phyloP scores from a whole-genome alignment of 2,797 vertebrate species.

The Alauda arvensis region DNA sequence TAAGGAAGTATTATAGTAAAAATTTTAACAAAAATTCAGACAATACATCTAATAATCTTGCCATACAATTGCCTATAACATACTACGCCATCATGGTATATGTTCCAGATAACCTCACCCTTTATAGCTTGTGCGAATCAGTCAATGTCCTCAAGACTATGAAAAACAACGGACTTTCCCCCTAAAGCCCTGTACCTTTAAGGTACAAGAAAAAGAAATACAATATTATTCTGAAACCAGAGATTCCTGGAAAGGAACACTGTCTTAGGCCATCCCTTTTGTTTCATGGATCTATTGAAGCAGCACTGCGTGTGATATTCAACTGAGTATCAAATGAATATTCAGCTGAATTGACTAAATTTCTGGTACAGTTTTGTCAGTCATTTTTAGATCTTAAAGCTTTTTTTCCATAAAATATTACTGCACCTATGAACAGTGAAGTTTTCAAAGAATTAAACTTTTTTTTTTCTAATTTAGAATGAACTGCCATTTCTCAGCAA shows the following conservation, averaged over 20 bases:
- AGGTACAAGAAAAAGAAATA: neutral
- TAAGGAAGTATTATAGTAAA: neutral
- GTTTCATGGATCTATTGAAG: neutral
- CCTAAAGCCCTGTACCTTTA: neutral
- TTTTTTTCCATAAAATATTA: neutral
- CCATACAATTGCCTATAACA: neutral
- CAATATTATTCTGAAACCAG: neutral
- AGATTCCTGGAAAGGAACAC: neutral
- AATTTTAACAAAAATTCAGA: neutral
- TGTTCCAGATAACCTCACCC: neutral
- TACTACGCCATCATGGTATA: neutral
- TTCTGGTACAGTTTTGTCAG: neutral
- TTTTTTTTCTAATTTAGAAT: neutral
- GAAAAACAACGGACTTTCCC: neutral
- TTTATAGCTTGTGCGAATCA: neutral
- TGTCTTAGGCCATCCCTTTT: neutral
- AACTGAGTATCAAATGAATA: neutral
- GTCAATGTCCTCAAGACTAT: neutral
- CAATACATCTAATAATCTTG: neutral
- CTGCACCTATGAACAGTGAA: neutral
- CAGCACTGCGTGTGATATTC: neutral
- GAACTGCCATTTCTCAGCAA: neutral
- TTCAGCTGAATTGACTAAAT: neutral
- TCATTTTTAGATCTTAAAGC: neutral
- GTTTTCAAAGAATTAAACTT: neutral